Conservation (phyloP, 2,888 invertebrate genomes). For the Helobdella robusta region DNA sequence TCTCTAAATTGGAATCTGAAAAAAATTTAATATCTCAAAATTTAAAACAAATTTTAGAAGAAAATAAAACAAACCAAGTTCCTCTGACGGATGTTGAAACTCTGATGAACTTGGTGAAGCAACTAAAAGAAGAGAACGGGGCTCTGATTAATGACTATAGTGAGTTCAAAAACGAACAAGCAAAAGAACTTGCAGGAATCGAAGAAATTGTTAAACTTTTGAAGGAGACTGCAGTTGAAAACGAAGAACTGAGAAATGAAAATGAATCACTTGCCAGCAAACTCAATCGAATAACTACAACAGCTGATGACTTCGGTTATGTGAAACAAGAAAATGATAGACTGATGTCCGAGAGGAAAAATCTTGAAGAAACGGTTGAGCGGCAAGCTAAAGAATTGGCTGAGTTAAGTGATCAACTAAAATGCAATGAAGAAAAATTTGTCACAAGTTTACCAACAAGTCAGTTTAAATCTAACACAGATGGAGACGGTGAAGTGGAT, state of each 20-base stretch:
- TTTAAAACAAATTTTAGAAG: conserved; percentile 23
- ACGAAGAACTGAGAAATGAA: conserved; percentile 19
- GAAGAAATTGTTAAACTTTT: conserved; percentile 27
- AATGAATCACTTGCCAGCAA: conserved; percentile 21
- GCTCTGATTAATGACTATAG: conserved; percentile 24
- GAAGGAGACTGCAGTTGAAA: conserved; percentile 26
- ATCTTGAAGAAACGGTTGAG: conserved; percentile 21
- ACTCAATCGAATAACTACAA: not conserved
- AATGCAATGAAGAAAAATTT: not conserved
- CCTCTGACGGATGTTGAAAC: conserved; percentile 26
- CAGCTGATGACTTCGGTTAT: conserved; percentile 16
- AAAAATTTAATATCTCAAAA: conserved; percentile 21
- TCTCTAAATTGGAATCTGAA: conserved; percentile 23
- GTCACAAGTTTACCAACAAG: not conserved
- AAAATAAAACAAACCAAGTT: conserved; percentile 23
- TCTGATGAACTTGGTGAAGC: conserved; percentile 20
- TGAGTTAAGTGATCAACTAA: conserved; percentile 17
- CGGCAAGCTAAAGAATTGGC: conserved; percentile 18
- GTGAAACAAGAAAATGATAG: conserved; percentile 24
- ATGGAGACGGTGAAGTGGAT: conserved; percentile 9
- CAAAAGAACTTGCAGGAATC: conserved; percentile 22
- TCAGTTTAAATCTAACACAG: not conserved
- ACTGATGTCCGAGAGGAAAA: conserved; percentile 15
- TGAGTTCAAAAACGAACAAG: conserved; percentile 16
- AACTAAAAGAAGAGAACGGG: conserved; percentile 28